A percentile compares a stretch with the other conserved stretches of the same genome.
phyloP scores from a whole-genome alignment of 2,888 invertebrate species.

The Meta bourneti region DNA sequence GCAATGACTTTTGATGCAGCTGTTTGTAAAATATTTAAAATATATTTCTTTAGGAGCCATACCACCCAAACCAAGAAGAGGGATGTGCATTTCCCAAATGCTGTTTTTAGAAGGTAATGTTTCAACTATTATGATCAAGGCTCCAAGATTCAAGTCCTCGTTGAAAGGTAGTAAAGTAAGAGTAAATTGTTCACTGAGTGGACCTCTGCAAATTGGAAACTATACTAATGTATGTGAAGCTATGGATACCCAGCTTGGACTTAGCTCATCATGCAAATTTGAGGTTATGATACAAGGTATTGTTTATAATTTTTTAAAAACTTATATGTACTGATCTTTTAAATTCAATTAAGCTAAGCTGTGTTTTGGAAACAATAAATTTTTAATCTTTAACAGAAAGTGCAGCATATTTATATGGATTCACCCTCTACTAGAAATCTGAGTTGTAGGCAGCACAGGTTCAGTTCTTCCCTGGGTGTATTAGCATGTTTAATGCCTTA shows the following conservation, averaged over 20 bases:
- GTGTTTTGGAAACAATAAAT: too few species aligned
- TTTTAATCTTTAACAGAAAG: too few species aligned
- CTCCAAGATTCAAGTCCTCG: conserved; percentile 54
- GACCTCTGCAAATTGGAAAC: conserved; percentile 29
- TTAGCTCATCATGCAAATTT: conserved; percentile 39
- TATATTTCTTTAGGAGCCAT: conserved; percentile 43
- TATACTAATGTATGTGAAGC: conserved; percentile 61
- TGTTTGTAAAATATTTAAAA: too few species aligned
- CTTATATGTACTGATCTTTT: too few species aligned
- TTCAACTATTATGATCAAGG: conserved; percentile 15
- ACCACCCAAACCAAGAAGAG: conserved; percentile 42
- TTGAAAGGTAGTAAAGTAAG: conserved; percentile 39
- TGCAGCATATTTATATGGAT: too few species aligned
- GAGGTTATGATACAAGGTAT: conserved; percentile 48
- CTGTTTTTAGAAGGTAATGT: background rate
- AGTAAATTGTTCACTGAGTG: conserved; percentile 46
- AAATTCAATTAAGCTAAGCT: too few species aligned
- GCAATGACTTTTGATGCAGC: too few species aligned
- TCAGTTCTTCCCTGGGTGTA: too few species aligned
- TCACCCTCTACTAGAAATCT: too few species aligned
- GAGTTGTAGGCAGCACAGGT: too few species aligned
- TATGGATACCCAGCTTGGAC: conserved; percentile 35
- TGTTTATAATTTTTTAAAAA: background rate
- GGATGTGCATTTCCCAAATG: conserved; percentile 20
- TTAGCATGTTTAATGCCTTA: too few species aligned